Evolutionary conservation across 2,797 vertebrate genomes (phyloP).

Genomic region (Lophotriccus pileatus): DNA sequence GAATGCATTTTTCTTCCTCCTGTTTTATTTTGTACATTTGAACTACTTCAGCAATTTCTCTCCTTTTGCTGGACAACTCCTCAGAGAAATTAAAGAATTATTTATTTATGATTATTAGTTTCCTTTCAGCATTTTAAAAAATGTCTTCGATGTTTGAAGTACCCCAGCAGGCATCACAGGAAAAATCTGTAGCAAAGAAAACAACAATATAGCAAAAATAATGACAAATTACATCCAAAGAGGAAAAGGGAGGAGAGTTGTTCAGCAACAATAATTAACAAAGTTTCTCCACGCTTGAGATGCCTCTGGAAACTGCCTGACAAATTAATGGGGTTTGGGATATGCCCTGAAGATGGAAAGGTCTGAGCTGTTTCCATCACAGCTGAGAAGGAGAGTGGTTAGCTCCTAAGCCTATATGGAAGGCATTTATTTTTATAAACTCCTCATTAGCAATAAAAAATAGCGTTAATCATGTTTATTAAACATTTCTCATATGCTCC

Average conservation of each 20-base stretch:
- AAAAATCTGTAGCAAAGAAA: conserved; percentile 14
- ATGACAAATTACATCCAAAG: background rate
- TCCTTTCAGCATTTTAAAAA: conserved; percentile 56
- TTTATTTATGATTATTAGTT: conserved; percentile 68
- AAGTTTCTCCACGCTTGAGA: background rate
- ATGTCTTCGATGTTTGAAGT: conserved; percentile 40
- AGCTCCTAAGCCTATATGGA: background rate
- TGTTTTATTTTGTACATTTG: conserved; percentile 47
- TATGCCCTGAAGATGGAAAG: background rate
- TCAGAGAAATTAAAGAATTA: conserved; percentile 63
- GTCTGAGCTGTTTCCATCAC: background rate
- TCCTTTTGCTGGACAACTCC: conserved; percentile 60
- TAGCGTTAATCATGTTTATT: background rate
- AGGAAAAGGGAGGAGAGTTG: background rate
- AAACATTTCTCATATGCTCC: background rate
- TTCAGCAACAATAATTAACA: conserved; percentile 20
- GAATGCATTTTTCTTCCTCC: conserved; percentile 39
- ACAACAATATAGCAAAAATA: conserved; percentile 8
- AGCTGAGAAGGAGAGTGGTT: background rate
- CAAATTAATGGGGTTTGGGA: background rate
- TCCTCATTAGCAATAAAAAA: background rate
- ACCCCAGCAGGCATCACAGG: conserved; percentile 2
- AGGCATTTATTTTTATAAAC: background rate
- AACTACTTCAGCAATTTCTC: conserved; percentile 50
- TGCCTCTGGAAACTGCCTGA: conserved; percentile 9